Evolutionary conservation across 2,888 invertebrate species (phyloP).

Genomic region (Anoncus sp.): DNA sequence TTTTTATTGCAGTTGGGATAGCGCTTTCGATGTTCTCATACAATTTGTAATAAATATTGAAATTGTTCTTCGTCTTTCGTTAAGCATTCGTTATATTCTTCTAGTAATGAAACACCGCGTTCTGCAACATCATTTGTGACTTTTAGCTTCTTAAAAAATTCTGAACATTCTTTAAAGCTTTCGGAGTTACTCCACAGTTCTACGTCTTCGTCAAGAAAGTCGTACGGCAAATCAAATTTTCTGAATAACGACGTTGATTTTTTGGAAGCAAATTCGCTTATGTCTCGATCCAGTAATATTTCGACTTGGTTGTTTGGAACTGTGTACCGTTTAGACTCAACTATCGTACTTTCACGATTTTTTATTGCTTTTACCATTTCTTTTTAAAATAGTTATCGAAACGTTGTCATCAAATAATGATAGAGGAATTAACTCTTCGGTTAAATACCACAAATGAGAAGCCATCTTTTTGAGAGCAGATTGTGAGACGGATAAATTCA

Average conservation of each 20-base stretch:
- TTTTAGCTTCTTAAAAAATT: constrained; percentile 2
- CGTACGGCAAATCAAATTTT: no score
- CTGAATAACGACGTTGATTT: neutral
- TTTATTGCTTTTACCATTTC: neutral
- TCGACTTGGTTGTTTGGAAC: no score
- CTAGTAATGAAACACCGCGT: neutral
- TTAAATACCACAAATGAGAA: constrained; percentile 11
- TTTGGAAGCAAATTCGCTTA: neutral
- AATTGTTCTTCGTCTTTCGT: no score
- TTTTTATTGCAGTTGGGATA: no score
- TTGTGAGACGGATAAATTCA: constrained; percentile 49
- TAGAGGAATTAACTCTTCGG: neutral
- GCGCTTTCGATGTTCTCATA: no score
- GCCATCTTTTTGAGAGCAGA: constrained; percentile 44
- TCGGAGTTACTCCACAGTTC: neutral
- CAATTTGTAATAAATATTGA: no score
- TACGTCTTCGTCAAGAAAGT: no score
- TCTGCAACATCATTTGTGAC: constrained; percentile 3
- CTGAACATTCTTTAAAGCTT: neutral
- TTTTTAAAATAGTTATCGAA: neutral
- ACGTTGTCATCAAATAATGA: constrained; percentile 9
- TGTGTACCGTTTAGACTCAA: no score
- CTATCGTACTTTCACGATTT: neutral
- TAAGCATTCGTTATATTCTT: neutral
- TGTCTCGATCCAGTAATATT: constrained; percentile 5